Conservation (phyloP, 2,113 vertebrate genomes). For the Garra rufa region DNA sequence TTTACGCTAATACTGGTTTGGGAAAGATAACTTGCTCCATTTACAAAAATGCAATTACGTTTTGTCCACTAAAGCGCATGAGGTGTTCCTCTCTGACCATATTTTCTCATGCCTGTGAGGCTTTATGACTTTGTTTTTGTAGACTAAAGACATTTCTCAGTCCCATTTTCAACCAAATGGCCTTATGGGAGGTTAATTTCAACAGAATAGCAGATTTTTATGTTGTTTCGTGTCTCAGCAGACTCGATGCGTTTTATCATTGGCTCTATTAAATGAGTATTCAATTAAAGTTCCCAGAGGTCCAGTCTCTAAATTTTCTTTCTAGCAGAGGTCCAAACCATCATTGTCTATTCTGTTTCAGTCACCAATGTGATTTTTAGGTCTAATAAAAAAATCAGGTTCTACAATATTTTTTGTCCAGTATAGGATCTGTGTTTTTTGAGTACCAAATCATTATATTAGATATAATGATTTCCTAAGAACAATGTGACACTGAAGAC, state of each 20-base stretch:
- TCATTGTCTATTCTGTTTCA: neutral
- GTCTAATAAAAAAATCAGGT: neutral
- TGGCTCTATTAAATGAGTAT: neutral
- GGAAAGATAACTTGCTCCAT: constrained; percentile 34
- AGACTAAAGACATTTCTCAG: neutral
- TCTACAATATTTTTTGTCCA: no score
- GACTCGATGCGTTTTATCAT: neutral
- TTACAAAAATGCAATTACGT: constrained; percentile 38
- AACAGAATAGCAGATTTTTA: neutral
- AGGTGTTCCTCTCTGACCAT: neutral
- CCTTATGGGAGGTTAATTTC: constrained; percentile 26
- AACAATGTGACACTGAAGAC: neutral
- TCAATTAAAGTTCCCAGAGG: neutral
- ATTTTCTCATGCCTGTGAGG: constrained; percentile 35
- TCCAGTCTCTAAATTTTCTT: neutral
- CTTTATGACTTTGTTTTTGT: constrained; percentile 23
- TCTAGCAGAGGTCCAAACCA: neutral
- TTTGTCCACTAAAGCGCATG: constrained; percentile 2
- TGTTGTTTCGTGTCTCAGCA: constrained; percentile 12
- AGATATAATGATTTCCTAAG: neutral
- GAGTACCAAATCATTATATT: neutral
- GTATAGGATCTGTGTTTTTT: neutral
- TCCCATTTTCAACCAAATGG: constrained; percentile 7
- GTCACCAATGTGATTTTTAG: neutral
- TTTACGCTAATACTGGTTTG: constrained; percentile 20